Evolutionary conservation across 2,888 invertebrate species (phyloP).

Genomic region (Drosophila mulleri): DNA sequence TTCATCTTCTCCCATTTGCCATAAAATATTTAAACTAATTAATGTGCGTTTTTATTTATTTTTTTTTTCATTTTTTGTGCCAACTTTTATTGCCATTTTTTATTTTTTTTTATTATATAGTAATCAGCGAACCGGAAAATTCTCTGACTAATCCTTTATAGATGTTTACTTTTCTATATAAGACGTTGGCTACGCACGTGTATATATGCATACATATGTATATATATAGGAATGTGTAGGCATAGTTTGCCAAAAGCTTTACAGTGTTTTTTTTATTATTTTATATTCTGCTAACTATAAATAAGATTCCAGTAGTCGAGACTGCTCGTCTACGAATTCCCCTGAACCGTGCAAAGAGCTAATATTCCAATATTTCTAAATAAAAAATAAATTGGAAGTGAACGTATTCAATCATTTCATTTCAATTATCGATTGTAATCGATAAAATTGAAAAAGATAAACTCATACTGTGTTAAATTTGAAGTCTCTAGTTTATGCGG

Average conservation of each 20-base stretch:
- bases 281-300: too few species aligned
- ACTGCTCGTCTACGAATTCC: too few species aligned
- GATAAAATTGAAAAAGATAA: too few species aligned
- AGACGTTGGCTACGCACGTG: constrained; percentile 45
- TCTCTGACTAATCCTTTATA: constrained; percentile 8
- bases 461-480: too few species aligned
- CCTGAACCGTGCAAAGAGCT: too few species aligned
- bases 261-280: not conserved
- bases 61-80: not conserved
- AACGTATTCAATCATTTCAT: too few species aligned
- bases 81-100: not conserved
- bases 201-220: not conserved
- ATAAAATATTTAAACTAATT: not conserved
- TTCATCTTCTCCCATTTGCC: too few species aligned
- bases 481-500: too few species aligned
- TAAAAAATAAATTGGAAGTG: too few species aligned
- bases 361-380: too few species aligned
- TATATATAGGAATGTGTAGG: not conserved
- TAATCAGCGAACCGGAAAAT: constrained; percentile 24
- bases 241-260: not conserved
- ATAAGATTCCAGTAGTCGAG: too few species aligned
- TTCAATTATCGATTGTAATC: too few species aligned
- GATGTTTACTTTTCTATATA: not conserved
- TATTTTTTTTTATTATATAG: not conserved
- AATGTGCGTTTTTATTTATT: not conserved